Percentiles rank a stretch among this genome's conserved stretches.
These are phyloP conservation scores for Ephialtes manifestator DNA, from an alignment of 2,888 invertebrate species.

Conservation along the genomic window DNA sequence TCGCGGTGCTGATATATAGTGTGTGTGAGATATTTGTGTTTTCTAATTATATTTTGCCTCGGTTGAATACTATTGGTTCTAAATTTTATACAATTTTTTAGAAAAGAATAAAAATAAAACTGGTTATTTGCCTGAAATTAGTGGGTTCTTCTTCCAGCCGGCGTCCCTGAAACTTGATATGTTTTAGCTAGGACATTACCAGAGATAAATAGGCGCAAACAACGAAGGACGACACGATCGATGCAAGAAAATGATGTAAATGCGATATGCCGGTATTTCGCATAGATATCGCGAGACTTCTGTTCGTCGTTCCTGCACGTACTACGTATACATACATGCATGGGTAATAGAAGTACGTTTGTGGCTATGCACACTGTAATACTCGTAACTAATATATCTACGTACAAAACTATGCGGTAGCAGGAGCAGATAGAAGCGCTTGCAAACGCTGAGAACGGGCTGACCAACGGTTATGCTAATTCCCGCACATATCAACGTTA, in stretches of 20 bases:
- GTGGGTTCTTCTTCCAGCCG: neutral
- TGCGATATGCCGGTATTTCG: constrained; percentile 67
- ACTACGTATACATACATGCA: constrained; percentile 11
- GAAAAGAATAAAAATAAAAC: no score
- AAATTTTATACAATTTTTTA: no score
- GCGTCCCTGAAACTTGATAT: neutral
- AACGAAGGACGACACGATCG: constrained; percentile 69
- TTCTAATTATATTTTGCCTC: no score
- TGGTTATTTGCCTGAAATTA: no score
- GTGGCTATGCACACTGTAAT: neutral
- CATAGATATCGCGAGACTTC: constrained; percentile 45
- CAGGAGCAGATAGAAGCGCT: constrained; percentile 55
- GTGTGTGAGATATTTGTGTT: no score
- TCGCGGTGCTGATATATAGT: no score
- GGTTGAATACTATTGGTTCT: no score
- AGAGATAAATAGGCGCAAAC: constrained; percentile 14
- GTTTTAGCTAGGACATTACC: neutral
- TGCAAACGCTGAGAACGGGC: constrained; percentile 71
- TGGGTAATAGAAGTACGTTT: constrained; percentile 48
- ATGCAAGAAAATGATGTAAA: constrained; percentile 79
- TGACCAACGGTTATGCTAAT: constrained; percentile 84
- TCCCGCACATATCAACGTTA: constrained; percentile 83
- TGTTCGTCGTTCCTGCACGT: constrained; percentile 50
- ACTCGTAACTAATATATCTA: constrained; percentile 44
- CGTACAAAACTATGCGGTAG: constrained; percentile 64